Base-by-base conservation (phyloP, 2,113 vertebrate species). In the Mellivora capensis region DNA sequence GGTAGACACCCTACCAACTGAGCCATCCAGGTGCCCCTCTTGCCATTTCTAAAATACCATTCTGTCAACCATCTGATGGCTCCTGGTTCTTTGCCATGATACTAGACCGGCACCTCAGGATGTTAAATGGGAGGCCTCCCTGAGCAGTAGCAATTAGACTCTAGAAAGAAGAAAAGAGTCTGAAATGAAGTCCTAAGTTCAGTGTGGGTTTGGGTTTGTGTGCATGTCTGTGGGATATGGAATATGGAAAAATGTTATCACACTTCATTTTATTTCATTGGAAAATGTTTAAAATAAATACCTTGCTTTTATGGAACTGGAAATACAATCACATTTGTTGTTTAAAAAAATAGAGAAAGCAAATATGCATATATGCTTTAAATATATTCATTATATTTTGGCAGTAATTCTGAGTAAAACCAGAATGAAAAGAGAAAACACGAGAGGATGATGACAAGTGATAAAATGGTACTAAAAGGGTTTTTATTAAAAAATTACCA, bases 151-250 rank as follows among this genome's bases (percentile, higher is more conserved):
- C 39, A 84, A 90, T 62, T 67, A 89, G 42, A 89, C 1, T 20
- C 47, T 71, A 62, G 94, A 97, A 0, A 7, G 17, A 92, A 88
- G 81, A 79, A 82, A 6, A 17, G 77, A 93, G 49, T 39, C 82
- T 97, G 67, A 98, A 98, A 94, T 39, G 77, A 96, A 88, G 91
- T 95, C 96, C 97, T 98, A 97, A 97, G 98, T 91, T 93, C 52
- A n/a, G 42, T 74, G 47, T 49, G 92, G n/a, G 17, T 90, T 69
- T 93, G 23, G 34, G 71, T 39, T 27, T 79, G 6, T 54, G 27
- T 79, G 4, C 20, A 20, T n/a, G 52, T 82, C 20, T 47, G 7
- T 52, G 42, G 69, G 88, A 94, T 42, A 61, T 2, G 84, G 39
- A 76, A 84, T 15, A 87, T 8, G 47, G 52, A 80, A 96, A 64